These are phyloP conservation scores for Albula goreensis DNA, from an alignment of 2,113 vertebrate genomes.

Conservation along the genomic window DNA sequence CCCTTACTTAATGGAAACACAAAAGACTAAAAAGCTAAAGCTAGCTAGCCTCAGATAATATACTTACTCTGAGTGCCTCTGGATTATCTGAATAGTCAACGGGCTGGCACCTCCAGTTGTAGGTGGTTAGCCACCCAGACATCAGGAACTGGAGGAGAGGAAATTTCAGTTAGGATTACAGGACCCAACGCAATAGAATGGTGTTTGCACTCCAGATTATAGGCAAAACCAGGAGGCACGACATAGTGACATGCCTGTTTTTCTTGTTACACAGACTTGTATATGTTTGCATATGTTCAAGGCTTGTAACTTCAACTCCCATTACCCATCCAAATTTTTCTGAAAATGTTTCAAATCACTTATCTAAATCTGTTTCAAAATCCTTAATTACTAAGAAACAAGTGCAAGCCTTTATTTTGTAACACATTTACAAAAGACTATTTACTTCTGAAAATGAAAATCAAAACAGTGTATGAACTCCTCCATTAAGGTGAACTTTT, in stretches of 20 bases:
- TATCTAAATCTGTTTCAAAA: neutral
- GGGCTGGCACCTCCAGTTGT: constrained; percentile 90
- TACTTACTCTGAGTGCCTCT: constrained; percentile 83
- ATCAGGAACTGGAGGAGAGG: constrained; percentile 84
- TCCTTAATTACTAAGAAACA: neutral
- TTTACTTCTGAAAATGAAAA: neutral
- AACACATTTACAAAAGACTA: neutral
- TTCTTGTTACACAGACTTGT: neutral
- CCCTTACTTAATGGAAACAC: neutral
- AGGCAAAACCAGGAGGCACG: no score
- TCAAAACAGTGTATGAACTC: neutral
- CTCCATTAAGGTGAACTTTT: no score
- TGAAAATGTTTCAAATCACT: neutral
- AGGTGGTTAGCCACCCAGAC: constrained; percentile 91
- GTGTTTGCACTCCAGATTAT: neutral
- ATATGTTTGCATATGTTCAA: neutral
- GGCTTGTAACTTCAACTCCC: neutral
- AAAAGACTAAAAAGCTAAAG: no score
- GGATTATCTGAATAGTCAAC: constrained; percentile 85
- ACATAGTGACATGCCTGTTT: neutral
- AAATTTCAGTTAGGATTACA: neutral
- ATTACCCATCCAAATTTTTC: neutral
- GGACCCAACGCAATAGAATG: neutral
- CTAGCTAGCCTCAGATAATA: neutral
- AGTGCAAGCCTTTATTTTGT: neutral